These are phyloP conservation scores for Orientallactaga sibirica DNA, from an alignment of 2,797 vertebrate species.

Conservation along the genomic window DNA sequence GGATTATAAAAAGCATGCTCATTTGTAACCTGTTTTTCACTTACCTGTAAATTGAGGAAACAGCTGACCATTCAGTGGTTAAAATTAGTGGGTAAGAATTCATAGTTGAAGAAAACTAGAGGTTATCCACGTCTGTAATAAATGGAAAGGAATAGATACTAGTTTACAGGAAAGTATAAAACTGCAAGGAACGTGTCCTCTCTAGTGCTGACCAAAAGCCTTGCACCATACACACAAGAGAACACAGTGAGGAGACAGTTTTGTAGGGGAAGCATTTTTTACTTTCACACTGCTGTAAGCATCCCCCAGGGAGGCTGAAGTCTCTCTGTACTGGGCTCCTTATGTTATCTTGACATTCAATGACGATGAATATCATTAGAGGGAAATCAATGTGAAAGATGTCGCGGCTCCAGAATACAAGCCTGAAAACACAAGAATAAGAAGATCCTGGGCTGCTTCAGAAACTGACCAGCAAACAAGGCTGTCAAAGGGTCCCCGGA, in stretches of 20 bases:
- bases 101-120: conserved; percentile 5
- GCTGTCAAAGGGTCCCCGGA: not conserved
- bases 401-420: not conserved
- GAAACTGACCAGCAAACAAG: not conserved
- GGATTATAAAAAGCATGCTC: not conserved
- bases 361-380: not conserved
- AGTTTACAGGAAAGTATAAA: not conserved
- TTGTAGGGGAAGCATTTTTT: not conserved
- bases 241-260: not conserved
- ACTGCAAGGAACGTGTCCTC: not conserved
- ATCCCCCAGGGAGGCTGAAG: not conserved
- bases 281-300: not conserved
- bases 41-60: not conserved
- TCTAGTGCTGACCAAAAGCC: not conserved
- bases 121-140: not conserved
- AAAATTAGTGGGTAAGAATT: conserved; percentile 17
- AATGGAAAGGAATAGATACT: not conserved
- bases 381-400: not conserved
- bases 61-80: not conserved
- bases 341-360: not conserved
- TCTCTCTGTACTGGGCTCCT: not conserved
- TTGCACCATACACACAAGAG: not conserved
- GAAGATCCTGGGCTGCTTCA: not conserved
- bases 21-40: conserved; percentile 26
- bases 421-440: conserved; percentile 1